Evolutionary conservation across 2,888 invertebrate species (phyloP), one percentile per base, ranked within the genome.

Genomic region (Trissoscelio sp.): DNA sequence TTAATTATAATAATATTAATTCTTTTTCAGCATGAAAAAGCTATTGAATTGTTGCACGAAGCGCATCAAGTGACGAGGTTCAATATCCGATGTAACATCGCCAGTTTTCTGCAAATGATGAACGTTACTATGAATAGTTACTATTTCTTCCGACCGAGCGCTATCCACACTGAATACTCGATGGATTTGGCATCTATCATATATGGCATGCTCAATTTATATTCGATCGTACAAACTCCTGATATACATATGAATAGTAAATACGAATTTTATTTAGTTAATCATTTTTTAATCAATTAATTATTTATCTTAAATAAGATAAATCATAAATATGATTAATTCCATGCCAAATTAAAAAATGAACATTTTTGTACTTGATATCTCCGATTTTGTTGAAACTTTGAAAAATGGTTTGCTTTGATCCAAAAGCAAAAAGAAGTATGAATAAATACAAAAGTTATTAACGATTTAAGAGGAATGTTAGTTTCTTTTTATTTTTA

Each of bases 61-160:
- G 87, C 85, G 0, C 83, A 84, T 7, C 69, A 34, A 16, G 51
- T 87, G 0, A 60, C 82, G 11, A 69, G 75, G 20, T 84, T 88
- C 18, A 60, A 84, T n/a, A 11, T 44, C 1, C 85, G 85, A 48
- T 66, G 70, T 24, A 83, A 85, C 62, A 34, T 83, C 3, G 62
- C 84, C 6, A 83, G 86, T 16, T 88, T 88, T 82, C 73, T 88
- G 16, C 46, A 77, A 24, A 18, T 75, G 11, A 75, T 86, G 16
- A 87, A 87, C 18, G 87, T 87, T 20, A 81, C 85, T 14, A 62
- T 90, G 46, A 85, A 83, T 7, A 88, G 88, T 64, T 85, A 86
- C 62, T 48, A 77, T 64, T 69, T 86, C 7, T 85, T 86, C 20
- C 81, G 85, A 53, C 51, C 85, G 14, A 64, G 80, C 3, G 66